Conservation (phyloP, 2,113 vertebrate genomes). For the Otis tarda region DNA sequence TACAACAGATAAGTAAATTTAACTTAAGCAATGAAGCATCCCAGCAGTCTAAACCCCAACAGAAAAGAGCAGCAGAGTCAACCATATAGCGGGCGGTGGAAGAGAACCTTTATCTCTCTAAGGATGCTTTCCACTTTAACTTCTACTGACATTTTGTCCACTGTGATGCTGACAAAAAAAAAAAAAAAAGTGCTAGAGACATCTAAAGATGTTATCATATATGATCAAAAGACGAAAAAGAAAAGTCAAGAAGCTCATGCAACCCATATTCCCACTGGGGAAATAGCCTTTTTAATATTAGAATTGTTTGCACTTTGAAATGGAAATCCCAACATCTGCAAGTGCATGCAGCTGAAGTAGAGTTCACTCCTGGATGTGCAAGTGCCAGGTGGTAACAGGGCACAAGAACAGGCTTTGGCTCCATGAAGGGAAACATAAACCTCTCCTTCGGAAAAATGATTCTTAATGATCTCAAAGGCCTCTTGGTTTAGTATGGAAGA, state of each 20-base stretch:
- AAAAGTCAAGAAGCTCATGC: conserved; percentile 49
- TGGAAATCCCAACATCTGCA: conserved; percentile 56
- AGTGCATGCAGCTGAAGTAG: not conserved
- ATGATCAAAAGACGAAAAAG: conserved; percentile 17
- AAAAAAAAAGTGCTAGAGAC: not conserved
- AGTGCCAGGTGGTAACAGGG: conserved; percentile 10
- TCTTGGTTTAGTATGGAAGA: conserved; percentile 13
- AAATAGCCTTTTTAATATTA: conserved; percentile 53
- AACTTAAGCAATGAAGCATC: not conserved
- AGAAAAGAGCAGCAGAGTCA: conserved; percentile 33
- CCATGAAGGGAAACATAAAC: not conserved
- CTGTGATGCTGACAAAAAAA: not conserved
- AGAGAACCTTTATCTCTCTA: conserved; percentile 38
- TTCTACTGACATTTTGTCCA: conserved; percentile 60
- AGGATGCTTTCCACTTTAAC: conserved; percentile 37
- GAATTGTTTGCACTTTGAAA: conserved; percentile 63
- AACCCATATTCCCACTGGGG: conserved; percentile 14
- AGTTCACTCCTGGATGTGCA: conserved; percentile 27
- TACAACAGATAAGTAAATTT: conserved; percentile 53
- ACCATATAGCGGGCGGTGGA: not conserved
- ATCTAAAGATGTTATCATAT: conserved; percentile 38
- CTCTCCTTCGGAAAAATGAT: not conserved
- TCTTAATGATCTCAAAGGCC: conserved; percentile 37
- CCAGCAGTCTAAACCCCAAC: conserved; percentile 30
- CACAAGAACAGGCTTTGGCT: conserved; percentile 15